Conservation (phyloP, 2,888 invertebrate genomes). For the Catotricha subobsoleta region DNA sequence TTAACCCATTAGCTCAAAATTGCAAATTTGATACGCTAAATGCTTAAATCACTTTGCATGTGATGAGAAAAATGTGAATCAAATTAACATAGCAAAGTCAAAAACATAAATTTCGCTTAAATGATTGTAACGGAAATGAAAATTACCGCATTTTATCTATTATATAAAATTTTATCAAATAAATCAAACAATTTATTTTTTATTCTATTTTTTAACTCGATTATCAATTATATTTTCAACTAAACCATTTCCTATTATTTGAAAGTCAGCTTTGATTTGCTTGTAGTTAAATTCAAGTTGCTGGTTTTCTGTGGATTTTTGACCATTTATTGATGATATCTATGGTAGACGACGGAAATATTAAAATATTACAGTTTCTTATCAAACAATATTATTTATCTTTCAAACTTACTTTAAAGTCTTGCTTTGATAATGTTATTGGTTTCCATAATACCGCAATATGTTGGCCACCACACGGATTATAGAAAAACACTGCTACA, state of each 20-base stretch:
- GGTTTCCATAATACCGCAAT: slow-evolving; percentile 78
- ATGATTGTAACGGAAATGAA: no score
- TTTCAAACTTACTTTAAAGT: slow-evolving; percentile 48
- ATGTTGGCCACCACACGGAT: slow-evolving; percentile 68
- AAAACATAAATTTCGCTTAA: no score
- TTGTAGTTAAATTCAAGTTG: slow-evolving; percentile 19
- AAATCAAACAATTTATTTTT: neutral
- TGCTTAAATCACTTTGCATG: no score
- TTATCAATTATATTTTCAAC: slow-evolving; percentile 1
- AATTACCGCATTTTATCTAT: no score
- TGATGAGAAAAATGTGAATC: no score
- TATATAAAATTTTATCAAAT: no score
- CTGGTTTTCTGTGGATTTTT: slow-evolving; percentile 9
- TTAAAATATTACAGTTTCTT: no score
- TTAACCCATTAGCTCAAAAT: no score
- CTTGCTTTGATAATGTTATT: slow-evolving; percentile 35
- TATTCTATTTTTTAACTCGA: neutral
- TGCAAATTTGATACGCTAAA: no score
- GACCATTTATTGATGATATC: neutral
- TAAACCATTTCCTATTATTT: slow-evolving; percentile 23
- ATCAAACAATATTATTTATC: no score
- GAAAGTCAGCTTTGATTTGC: slow-evolving; percentile 24
- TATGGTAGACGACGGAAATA: neutral
- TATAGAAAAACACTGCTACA: slow-evolving; percentile 75
- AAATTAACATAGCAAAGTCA: no score